A percentile compares a stretch with the other conserved stretches of the same genome.
Conservation (phyloP, 1,140 invertebrate genomes). For the Hesperophylax magnus region DNA sequence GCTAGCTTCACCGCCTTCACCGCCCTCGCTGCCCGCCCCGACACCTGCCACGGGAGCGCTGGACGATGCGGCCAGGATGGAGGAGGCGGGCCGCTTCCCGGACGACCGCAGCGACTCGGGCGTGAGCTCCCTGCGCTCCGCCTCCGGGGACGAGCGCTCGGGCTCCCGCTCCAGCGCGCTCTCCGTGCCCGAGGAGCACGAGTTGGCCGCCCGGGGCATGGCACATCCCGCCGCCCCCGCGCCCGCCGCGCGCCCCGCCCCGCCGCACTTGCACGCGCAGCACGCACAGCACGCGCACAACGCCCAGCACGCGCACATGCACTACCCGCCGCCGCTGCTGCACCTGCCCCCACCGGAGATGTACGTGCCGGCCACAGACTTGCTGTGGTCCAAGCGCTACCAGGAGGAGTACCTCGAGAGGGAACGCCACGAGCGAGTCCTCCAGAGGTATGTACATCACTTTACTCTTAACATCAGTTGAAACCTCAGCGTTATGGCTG, state of each 20-base stretch:
- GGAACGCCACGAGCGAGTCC: conserved; percentile 65
- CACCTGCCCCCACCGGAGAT: conserved; percentile 63
- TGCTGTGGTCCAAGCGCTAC: conserved; percentile 62
- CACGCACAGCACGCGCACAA: conserved; percentile 50
- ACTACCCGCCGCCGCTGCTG: conserved; percentile 64
- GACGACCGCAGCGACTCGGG: conserved; percentile 76
- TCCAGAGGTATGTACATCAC: conserved; percentile 4
- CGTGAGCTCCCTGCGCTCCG: conserved; percentile 75
- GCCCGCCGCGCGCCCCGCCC: conserved; percentile 61
- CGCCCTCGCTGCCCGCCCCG: neutral
- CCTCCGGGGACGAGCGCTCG: conserved; percentile 81
- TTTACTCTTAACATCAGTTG: no score
- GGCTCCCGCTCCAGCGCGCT: conserved; percentile 77
- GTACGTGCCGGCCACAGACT: conserved; percentile 62
- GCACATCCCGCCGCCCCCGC: conserved; percentile 64
- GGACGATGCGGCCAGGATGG: conserved; percentile 67
- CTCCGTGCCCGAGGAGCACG: conserved; percentile 71
- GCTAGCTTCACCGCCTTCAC: neutral
- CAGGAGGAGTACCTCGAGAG: conserved; percentile 67
- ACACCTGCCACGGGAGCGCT: conserved; percentile 58
- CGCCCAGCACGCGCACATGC: conserved; percentile 53
- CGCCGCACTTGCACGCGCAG: conserved; percentile 66
- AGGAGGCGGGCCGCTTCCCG: conserved; percentile 63
- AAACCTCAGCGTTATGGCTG: no score
- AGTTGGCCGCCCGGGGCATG: conserved; percentile 59